Percentiles rank a stretch among this genome's conserved stretches.
Evolutionary conservation across 2,797 vertebrate genomes (phyloP).

Genomic region (Columba guinea): DNA sequence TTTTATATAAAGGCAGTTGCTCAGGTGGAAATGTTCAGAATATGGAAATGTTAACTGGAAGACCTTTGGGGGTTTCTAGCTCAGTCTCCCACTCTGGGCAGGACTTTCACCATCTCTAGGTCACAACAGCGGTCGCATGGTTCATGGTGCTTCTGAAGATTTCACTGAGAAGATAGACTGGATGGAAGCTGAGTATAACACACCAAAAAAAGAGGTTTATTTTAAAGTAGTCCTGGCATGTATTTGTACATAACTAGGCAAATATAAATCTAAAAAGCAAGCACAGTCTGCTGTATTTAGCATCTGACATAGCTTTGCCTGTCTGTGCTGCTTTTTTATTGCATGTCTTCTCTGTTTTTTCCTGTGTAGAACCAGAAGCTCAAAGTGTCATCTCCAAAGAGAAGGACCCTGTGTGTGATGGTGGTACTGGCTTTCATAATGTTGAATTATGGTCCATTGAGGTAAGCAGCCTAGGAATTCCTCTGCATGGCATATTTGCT

Average conservation of each 20-base stretch:
- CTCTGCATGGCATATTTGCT: not conserved
- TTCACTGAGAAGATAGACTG: not conserved
- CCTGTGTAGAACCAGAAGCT: constrained; percentile 85
- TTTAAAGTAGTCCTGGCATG: not conserved
- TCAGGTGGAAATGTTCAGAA: not conserved
- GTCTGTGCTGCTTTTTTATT: not conserved
- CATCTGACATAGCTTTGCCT: not conserved
- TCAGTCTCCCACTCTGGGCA: not conserved
- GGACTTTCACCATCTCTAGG: not conserved
- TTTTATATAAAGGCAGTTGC: not conserved
- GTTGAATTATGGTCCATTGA: constrained; percentile 85
- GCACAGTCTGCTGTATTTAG: not conserved
- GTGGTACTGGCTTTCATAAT: constrained; percentile 87
- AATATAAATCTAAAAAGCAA: not conserved
- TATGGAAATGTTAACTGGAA: not conserved
- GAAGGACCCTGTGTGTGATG: constrained; percentile 91
- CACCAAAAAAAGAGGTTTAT: not conserved
- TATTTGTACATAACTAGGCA: not conserved
- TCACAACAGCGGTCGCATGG: not conserved
- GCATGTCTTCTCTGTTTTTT: not conserved
- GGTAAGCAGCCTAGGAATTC: constrained; percentile 77
- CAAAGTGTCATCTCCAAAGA: constrained; percentile 87
- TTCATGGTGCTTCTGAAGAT: not conserved
- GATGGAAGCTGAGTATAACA: not conserved
- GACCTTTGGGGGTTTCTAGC: not conserved